Evolutionary conservation across 2,113 vertebrate genomes (phyloP).

Genomic region (Cephalopterus ornatus): DNA sequence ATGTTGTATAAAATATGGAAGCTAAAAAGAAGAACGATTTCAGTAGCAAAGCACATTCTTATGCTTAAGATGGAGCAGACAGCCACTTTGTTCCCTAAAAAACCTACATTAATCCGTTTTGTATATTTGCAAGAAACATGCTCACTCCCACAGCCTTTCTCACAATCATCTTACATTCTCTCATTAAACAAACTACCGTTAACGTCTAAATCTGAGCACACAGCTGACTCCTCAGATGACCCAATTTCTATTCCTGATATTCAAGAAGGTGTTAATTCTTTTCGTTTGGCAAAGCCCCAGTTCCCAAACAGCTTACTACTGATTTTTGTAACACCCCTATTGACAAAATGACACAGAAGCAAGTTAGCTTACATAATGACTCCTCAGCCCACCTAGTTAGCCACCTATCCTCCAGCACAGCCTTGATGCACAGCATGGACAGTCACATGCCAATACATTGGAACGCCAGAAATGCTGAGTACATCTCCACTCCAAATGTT

Average conservation of each 20-base stretch:
- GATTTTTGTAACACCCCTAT: slow-evolving; percentile 65
- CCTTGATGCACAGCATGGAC: not conserved
- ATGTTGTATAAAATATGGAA: not conserved
- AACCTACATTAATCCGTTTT: not conserved
- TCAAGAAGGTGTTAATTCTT: slow-evolving; percentile 70
- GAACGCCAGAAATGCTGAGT: not conserved
- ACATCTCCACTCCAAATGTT: not conserved
- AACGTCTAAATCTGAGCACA: slow-evolving; percentile 9
- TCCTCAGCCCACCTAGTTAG: slow-evolving; percentile 20
- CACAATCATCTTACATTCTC: not conserved
- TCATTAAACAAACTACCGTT: slow-evolving; percentile 6
- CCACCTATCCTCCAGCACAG: slow-evolving; percentile 19
- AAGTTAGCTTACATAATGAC: slow-evolving; percentile 30
- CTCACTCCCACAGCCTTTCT: not conserved
- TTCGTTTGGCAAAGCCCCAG: slow-evolving; percentile 57
- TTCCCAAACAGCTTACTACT: slow-evolving; percentile 66
- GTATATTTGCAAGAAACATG: not conserved
- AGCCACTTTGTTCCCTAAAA: not conserved
- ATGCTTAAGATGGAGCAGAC: not conserved
- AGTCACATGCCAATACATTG: not conserved
- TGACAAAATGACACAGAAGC: slow-evolving; percentile 64
- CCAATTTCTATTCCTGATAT: slow-evolving; percentile 52
- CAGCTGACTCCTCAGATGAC: slow-evolving; percentile 13
- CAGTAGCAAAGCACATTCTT: not conserved
- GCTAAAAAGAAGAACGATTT: not conserved